Evolutionary conservation across 2,797 vertebrate species (phyloP).

Genomic region (Lithobates sylvaticus): DNA sequence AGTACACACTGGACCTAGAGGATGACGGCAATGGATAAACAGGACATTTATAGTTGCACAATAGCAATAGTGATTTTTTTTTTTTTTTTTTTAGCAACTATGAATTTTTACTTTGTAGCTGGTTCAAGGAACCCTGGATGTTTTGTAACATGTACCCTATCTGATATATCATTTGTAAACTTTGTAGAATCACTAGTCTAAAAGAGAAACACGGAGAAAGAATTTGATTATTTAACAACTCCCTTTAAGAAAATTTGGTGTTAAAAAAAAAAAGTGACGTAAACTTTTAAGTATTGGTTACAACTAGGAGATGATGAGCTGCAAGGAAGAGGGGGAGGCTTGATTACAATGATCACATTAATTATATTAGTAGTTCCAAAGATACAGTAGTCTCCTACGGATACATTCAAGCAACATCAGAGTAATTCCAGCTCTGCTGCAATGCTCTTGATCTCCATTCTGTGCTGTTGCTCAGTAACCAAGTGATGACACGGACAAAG

Average conservation of each 20-base stretch:
- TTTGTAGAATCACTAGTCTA: neutral
- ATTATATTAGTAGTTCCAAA: neutral
- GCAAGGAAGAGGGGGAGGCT: neutral
- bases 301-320: neutral
- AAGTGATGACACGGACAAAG: slow-evolving; percentile 31
- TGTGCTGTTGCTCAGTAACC: slow-evolving; percentile 50
- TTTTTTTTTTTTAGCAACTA: neutral
- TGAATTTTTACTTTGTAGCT: neutral
- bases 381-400: neutral
- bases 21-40: neutral
- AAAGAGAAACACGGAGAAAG: neutral
- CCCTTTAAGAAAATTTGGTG: neutral
- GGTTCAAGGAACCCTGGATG: neutral
- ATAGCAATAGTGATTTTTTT: neutral
- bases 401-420: slow-evolving; percentile 2
- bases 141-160: neutral
- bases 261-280: too few relatives aligned
- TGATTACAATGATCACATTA: neutral
- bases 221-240: neutral
- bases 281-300: neutral
- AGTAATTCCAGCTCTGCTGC: slow-evolving; percentile 32
- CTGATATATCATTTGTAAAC: neutral
- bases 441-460: slow-evolving; percentile 23
- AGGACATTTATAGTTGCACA: neutral
- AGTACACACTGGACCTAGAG: neutral